These are phyloP conservation scores for Stomatorhinus walkeri DNA, from an alignment of 2,797 vertebrate genomes.

Conservation along the genomic window DNA sequence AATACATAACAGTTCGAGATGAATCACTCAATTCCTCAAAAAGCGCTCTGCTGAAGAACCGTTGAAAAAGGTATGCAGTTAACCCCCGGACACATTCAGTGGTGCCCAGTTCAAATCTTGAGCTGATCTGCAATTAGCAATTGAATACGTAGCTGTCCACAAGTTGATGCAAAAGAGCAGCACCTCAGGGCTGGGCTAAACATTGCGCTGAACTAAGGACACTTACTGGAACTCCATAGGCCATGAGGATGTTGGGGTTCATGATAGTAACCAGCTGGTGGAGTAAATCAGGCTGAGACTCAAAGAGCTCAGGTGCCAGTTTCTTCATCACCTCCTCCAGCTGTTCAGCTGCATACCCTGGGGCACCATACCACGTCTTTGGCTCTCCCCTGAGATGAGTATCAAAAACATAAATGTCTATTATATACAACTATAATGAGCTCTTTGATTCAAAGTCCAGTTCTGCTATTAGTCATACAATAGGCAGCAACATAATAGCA, in stretches of 20 bases:
- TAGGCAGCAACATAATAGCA: neutral
- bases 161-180: neutral
- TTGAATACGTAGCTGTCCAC: neutral
- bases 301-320: conserved; percentile 91
- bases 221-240: conserved; percentile 89
- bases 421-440: neutral
- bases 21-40: neutral
- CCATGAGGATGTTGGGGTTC: conserved; percentile 98
- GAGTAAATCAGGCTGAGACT: conserved; percentile 92
- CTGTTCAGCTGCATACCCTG: conserved; percentile 89
- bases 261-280: conserved; percentile 99
- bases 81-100: neutral
- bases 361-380: conserved; percentile 98
- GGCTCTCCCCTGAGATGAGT: conserved; percentile 82
- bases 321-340: conserved; percentile 94
- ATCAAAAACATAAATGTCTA: neutral
- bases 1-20: neutral
- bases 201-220: neutral
- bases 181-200: neutral
- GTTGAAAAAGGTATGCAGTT: neutral
- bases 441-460: neutral
- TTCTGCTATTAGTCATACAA: neutral
- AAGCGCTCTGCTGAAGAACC: neutral
- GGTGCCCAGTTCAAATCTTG: neutral
- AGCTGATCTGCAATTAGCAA: neutral